Percentiles rank a stretch among this genome's conserved stretches.
phyloP scores from a whole-genome alignment of 2,113 vertebrate genomes.

The Lycaon pictus region DNA sequence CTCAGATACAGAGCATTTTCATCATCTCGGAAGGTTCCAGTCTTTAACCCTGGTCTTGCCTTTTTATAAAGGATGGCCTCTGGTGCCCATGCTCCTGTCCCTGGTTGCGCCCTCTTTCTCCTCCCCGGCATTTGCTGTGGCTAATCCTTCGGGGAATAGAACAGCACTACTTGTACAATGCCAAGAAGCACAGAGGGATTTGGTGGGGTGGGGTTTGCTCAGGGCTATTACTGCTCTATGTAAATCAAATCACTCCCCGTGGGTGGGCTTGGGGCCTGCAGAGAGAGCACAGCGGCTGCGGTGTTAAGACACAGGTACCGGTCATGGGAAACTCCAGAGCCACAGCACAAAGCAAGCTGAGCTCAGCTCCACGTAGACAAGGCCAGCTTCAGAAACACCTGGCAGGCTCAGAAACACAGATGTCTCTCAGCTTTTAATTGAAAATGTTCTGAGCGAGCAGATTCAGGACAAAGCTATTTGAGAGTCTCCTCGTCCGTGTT shows the following conservation, averaged over 20 bases:
- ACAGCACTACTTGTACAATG: background rate
- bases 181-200: background rate
- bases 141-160: fast-evolving
- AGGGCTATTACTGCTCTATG: background rate
- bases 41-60: background rate
- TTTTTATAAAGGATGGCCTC: background rate
- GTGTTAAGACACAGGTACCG: background rate
- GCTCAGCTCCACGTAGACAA: background rate
- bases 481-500: background rate
- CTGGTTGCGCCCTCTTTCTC: background rate
- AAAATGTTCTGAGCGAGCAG: background rate
- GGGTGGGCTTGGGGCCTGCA: background rate
- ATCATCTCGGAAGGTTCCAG: fast-evolving
- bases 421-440: background rate
- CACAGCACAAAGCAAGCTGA: background rate
- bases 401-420: background rate
- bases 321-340: background rate
- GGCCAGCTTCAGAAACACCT: background rate
- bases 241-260: background rate
- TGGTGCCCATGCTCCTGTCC: background rate
- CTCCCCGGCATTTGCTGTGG: background rate
- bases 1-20: too few species aligned
- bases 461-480: background rate
- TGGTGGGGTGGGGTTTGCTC: background rate
- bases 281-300: background rate